Base-by-base conservation (phyloP, 2,888 invertebrate genomes). In the Carpatolechia fugitivella region DNA sequence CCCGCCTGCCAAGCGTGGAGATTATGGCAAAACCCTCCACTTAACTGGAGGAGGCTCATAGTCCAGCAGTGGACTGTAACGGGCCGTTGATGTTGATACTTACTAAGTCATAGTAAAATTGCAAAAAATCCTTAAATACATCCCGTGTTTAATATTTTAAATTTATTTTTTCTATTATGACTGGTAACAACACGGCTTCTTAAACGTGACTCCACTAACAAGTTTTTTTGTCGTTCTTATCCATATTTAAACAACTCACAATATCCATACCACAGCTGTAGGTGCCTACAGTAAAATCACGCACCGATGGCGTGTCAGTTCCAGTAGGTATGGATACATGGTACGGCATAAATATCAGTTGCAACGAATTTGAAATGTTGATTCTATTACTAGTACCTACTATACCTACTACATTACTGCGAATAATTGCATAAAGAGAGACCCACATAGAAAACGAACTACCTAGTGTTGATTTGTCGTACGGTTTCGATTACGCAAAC, bases 401-500 rank as follows among this genome's bases (percentile, higher is more conserved):
- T 0, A 13, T 14, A 13, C 7, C 48, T 48, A 35, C 20, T 5
- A 33, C 33, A 20, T 52, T 52, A 52, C 52, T 16, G 18, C 14
- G 30, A 38, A 20, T 13, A 52, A 41, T 52, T 41, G 30, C 52
- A 52, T 51, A 11, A 29, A 18, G 24, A 38, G 29, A 14, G 46
- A 54, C 47, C n/a, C n/a, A n/a, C n/a, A n/a, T 24, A 24, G 3
- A 24, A 24, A 24, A 24, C 24, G 6, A 24, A 24, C n/a, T 24
- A 24, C 24, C 24, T 24, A 44, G 20, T 36, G 14, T 36, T 13
- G 24, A n/a, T 11, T 30, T 13, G 14, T n/a, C 35, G n/a, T 38
- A 73, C 58, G 63, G 65, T 70, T 75, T 72, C 66, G 58, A 69
- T 80, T 82, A 75, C 75, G 80, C 77, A 82, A 82, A 78, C 66